phyloP scores from a whole-genome alignment of 2,113 vertebrate species.

The Cottus gobio region DNA sequence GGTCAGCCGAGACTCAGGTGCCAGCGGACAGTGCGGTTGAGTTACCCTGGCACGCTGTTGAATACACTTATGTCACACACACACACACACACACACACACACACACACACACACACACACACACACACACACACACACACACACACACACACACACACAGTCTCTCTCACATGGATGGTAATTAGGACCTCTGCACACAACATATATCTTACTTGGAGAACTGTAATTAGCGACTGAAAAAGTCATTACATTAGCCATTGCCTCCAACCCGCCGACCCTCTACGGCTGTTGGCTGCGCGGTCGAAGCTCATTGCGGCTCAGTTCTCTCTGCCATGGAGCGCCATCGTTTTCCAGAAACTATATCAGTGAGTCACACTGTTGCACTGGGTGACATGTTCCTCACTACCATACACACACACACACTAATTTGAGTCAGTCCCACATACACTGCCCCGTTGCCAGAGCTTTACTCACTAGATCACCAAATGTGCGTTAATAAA shows the following conservation, averaged over 20 bases:
- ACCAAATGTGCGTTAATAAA: slow-evolving; percentile 30
- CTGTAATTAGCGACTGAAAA: not conserved
- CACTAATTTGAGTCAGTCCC: slow-evolving; percentile 26
- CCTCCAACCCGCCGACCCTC: slow-evolving; percentile 3
- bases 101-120: slow-evolving; percentile 7
- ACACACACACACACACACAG: slow-evolving; percentile 5
- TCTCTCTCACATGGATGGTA: not conserved
- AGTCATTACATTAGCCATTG: slow-evolving; percentile 8
- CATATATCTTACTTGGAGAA: not conserved
- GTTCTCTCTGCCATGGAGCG: not conserved
- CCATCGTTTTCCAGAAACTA: slow-evolving; percentile 25
- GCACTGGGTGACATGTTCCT: slow-evolving; percentile 18
- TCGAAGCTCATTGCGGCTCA: slow-evolving; percentile 8
- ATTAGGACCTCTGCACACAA: not conserved
- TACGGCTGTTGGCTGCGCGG: not conserved
- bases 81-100: slow-evolving; percentile 22
- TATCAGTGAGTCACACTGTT: slow-evolving; percentile 21
- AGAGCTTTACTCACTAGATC: slow-evolving; percentile 13
- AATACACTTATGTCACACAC: slow-evolving; percentile 29
- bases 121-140: slow-evolving; percentile 11
- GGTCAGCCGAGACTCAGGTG: slow-evolving; percentile 68
- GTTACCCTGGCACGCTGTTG: slow-evolving; percentile 33
- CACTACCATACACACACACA: not conserved
- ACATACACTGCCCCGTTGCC: slow-evolving; percentile 4
- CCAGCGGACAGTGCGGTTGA: slow-evolving; percentile 45